phyloP scores from a whole-genome alignment of 2,888 invertebrate genomes.

The Leptothorax acervorum region DNA sequence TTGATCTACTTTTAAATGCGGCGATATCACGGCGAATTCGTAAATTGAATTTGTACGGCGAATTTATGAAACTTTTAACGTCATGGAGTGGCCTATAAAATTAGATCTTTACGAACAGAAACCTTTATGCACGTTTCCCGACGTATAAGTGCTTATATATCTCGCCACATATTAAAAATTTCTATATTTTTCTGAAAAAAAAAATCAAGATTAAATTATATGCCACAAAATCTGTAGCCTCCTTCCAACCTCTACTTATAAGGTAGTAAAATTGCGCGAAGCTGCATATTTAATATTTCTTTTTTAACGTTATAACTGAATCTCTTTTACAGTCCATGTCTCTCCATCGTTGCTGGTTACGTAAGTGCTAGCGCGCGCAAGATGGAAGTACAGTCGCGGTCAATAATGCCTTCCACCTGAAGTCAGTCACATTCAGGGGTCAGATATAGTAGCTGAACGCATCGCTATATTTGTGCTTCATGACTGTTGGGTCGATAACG shows the following conservation, averaged over 20 bases:
- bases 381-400: neutral
- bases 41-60: constrained; percentile 38
- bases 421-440: too few relatives aligned
- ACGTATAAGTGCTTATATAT: constrained; percentile 7
- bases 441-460: too few relatives aligned
- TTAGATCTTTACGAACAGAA: neutral
- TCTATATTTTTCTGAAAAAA: neutral
- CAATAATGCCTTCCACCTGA: too few relatives aligned
- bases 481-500: too few relatives aligned
- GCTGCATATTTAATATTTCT: constrained; percentile 19
- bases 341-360: constrained; percentile 3
- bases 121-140: neutral
- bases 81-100: neutral
- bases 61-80: constrained; percentile 23
- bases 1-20: constrained; percentile 47
- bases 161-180: constrained; percentile 2
- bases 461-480: too few relatives aligned
- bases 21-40: constrained; percentile 9
- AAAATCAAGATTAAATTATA: constrained; percentile 11
- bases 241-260: neutral
- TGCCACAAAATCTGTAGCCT: constrained; percentile 5
- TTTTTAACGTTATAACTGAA: constrained; percentile 39
- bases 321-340: constrained; percentile 17
- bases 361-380: constrained; percentile 6
- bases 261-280: constrained; percentile 14